Evolutionary conservation across 1,140 invertebrate species (phyloP), one percentile per base, ranked within the genome.

Genomic region (Dreissena polymorpha): DNA sequence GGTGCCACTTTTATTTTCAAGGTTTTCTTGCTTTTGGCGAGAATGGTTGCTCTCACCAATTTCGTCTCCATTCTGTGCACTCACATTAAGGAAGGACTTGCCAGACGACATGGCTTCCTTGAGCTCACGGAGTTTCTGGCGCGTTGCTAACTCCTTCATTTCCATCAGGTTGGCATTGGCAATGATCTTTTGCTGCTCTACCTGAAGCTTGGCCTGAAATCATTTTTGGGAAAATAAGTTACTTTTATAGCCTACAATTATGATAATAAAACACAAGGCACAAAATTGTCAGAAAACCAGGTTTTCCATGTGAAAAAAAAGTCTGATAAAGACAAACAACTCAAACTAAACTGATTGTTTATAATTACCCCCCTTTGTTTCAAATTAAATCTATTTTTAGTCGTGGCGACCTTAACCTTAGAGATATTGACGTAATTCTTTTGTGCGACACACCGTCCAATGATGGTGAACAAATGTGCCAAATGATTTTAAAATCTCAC

Each of bases 51-150:
- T 23, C 29, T 13, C 29, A 51, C 23, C n/a, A 27, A 3, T 13
- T 10, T 23, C 67, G 63, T 76, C 53, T 27, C 78, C 84, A 23
- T 76, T 81, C 55, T 21, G 65, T 10, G 23, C 18, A 64, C 50
- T 39, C 21, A 49, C 83, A 49, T 74, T 81, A 72, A 74, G n/a
- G 77, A 76, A 10, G 25, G 18, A n/a, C 68, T 70, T 74, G 39
- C 53, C 80, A 60, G 64, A 71, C 25, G 29, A 57, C 71, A 53
- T 68, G 39, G 70, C 78, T 39, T 83, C 87, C 82, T 78, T 87
- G 64, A 79, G 73, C 25, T 91, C 88, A 21, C 84, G 78, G 49
- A 92, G 79, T 74, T 92, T 92, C 65, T 91, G 88, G 23, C 89
- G 75, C 13, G 90, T 91, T 23, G 89, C 88, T 27, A 76, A 72